Conservation (phyloP, 2,888 invertebrate genomes). For the Hydropsyche betteni region DNA sequence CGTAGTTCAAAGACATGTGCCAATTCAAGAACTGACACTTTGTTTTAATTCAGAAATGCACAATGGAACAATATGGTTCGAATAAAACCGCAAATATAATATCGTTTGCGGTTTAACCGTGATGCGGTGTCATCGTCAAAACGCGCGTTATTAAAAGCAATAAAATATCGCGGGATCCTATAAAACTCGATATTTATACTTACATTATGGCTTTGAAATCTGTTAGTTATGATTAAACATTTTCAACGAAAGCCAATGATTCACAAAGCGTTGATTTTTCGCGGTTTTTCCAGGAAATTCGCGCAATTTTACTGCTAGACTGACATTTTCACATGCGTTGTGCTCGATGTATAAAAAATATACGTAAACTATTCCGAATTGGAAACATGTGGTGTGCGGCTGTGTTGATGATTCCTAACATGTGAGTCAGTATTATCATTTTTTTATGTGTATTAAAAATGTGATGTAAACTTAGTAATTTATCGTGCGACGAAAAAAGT, state of each 20-base stretch:
- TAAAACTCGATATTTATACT: no score
- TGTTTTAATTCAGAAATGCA: no score
- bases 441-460: no score
- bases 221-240: no score
- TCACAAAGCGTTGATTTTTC: constrained; percentile 10
- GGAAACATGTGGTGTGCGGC: constrained; percentile 24
- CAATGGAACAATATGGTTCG: no score
- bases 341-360: no score
- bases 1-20: no score
- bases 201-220: no score
- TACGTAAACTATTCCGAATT: constrained; percentile 18
- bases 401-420: constrained; percentile 15
- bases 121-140: constrained; percentile 2
- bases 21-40: no score
- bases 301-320: neutral
- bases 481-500: no score
- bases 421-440: constrained; percentile 6
- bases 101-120: constrained; percentile 18
- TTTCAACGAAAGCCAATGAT: neutral
- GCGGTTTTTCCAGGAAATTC: constrained; percentile 18
- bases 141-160: neutral
- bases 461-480: no score
- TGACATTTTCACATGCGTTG: no score
- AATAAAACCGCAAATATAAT: constrained; percentile 20
- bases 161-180: neutral